Conservation (phyloP, 2,113 vertebrate genomes). For the Ramphastos sulfuratus region DNA sequence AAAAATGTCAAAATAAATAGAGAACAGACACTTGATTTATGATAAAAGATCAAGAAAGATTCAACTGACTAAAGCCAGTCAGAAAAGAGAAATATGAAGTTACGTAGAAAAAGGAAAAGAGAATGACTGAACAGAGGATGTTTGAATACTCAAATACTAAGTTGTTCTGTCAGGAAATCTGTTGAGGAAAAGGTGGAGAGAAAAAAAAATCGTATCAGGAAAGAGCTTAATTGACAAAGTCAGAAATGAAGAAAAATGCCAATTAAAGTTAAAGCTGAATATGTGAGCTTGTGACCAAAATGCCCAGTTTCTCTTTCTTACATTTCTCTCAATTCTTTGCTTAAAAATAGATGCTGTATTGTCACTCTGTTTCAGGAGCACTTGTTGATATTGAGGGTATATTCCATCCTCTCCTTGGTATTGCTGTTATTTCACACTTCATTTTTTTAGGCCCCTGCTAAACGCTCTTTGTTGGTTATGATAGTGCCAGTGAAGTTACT, state of each 20-base stretch:
- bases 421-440: background rate
- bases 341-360: background rate
- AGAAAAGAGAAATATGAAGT: background rate
- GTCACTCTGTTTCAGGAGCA: background rate
- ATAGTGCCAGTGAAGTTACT: background rate
- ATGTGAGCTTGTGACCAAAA: background rate
- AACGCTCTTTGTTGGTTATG: background rate
- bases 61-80: background rate
- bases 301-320: background rate
- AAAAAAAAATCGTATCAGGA: accelerated
- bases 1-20: background rate
- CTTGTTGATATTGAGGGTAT: background rate
- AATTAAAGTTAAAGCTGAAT: background rate
- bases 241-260: background rate
- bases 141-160: background rate
- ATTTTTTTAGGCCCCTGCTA: background rate
- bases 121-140: background rate
- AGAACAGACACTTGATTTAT: background rate
- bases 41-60: background rate
- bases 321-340: background rate
- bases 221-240: background rate
- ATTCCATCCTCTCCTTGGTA: background rate
- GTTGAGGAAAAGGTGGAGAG: background rate
- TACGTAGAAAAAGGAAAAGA: background rate
- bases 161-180: background rate